Evolutionary conservation across 2,888 invertebrate species (phyloP).

Genomic region (Nemotelus pantherinus): DNA sequence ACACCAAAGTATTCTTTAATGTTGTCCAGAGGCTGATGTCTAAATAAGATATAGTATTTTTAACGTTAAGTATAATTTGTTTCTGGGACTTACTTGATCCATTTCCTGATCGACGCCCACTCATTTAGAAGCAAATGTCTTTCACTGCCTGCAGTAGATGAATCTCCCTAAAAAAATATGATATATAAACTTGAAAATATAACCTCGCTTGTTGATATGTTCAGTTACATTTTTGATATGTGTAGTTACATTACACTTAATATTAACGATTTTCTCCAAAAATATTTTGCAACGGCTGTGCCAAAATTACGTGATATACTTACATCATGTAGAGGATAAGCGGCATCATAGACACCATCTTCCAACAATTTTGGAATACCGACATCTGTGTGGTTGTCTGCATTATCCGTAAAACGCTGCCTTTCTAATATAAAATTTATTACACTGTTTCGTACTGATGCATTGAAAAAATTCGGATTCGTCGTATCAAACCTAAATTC

Average conservation of each 20-base stretch:
- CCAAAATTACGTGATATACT: constrained; percentile 56
- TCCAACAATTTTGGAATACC: constrained; percentile 75
- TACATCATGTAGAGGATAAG: constrained; percentile 82
- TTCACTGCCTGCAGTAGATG: constrained; percentile 64
- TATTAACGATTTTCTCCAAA: too few species aligned
- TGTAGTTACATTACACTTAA: too few species aligned
- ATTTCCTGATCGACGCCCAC: constrained; percentile 77
- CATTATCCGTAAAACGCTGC: constrained; percentile 70
- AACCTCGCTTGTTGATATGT: constrained; percentile 26
- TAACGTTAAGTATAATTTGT: neutral
- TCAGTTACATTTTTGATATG: neutral
- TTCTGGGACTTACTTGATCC: constrained; percentile 68
- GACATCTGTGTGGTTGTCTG: constrained; percentile 66
- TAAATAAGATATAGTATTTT: constrained; percentile 46
- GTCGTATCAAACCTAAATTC: constrained; percentile 71
- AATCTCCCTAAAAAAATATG: constrained; percentile 67
- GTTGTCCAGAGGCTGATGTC: constrained; percentile 76
- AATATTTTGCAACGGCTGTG: too few species aligned
- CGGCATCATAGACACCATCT: constrained; percentile 74
- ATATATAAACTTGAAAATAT: neutral
- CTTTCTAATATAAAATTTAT: constrained; percentile 80
- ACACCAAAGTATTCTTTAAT: constrained; percentile 82
- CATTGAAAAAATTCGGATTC: constrained; percentile 74
- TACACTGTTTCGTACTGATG: constrained; percentile 73
- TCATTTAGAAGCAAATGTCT: constrained; percentile 71